These are phyloP conservation scores for Petrolisthes manimaculis DNA, from an alignment of 2,888 invertebrate species.

Conservation along the genomic window DNA sequence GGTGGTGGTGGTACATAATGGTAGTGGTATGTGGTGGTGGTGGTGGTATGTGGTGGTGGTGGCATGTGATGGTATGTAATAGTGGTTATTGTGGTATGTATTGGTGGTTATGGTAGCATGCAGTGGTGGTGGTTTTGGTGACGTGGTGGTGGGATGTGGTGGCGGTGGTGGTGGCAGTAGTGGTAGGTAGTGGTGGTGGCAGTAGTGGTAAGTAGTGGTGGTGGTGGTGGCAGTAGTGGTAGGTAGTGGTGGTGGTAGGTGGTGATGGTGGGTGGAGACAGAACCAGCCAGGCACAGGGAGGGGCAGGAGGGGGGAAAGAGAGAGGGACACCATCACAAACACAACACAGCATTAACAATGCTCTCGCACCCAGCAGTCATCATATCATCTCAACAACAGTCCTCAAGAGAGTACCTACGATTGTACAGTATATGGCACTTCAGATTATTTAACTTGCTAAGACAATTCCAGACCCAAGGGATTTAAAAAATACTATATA, in stretches of 20 bases:
- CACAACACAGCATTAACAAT: conserved; percentile 48
- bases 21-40: too few species aligned
- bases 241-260: conserved; percentile 27
- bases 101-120: neutral
- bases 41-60: too few species aligned
- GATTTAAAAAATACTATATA: neutral
- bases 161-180: conserved; percentile 11
- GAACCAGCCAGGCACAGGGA: conserved; percentile 49
- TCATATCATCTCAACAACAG: neutral
- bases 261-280: conserved; percentile 44
- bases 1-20: too few species aligned
- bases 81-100: too few species aligned
- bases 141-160: neutral
- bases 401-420: neutral
- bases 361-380: conserved; percentile 29
- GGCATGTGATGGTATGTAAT: too few species aligned
- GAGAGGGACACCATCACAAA: conserved; percentile 57
- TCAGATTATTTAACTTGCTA: too few species aligned
- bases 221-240: conserved; percentile 13
- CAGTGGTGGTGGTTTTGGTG: neutral
- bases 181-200: conserved; percentile 6
- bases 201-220: neutral
- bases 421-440: too few species aligned
- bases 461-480: neutral
- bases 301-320: conserved; percentile 53